Evolutionary conservation across 2,888 invertebrate species (phyloP).

Genomic region (Anodontia alba): DNA sequence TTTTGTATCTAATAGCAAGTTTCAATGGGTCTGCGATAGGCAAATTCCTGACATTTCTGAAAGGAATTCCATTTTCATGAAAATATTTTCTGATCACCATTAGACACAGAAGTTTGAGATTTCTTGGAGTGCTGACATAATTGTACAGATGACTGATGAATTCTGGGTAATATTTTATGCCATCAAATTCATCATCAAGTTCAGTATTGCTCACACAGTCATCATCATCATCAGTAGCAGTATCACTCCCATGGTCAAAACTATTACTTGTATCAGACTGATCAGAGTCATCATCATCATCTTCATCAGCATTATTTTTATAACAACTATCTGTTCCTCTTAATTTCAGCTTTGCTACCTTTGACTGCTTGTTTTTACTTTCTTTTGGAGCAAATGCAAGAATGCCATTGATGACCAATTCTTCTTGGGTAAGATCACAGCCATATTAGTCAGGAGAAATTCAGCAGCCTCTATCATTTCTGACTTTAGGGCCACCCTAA

Average conservation of each 20-base stretch:
- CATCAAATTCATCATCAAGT: slow-evolving; percentile 39
- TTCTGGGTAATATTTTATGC: slow-evolving; percentile 7
- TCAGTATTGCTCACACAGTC: slow-evolving; percentile 31
- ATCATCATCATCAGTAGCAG: slow-evolving; percentile 28
- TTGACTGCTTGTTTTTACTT: background rate
- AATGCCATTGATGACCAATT: background rate
- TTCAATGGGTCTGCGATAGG: slow-evolving; percentile 47
- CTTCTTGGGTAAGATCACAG: slow-evolving; percentile 37
- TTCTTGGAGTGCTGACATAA: slow-evolving; percentile 26
- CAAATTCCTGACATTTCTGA: slow-evolving; percentile 37
- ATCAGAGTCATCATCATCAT: slow-evolving; percentile 45
- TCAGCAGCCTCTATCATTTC: slow-evolving; percentile 51
- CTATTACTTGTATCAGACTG: too few species aligned
- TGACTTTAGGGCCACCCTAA: slow-evolving; percentile 56
- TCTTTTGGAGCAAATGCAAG: too few species aligned
- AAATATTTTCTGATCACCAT: slow-evolving; percentile 46
- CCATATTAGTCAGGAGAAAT: slow-evolving; percentile 61
- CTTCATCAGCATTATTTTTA: slow-evolving; percentile 29
- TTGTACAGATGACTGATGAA: slow-evolving; percentile 34
- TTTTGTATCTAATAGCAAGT: slow-evolving; percentile 13
- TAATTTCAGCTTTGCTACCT: background rate
- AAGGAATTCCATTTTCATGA: slow-evolving; percentile 33
- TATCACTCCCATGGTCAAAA: background rate
- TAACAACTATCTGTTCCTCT: background rate
- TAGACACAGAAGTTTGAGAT: slow-evolving; percentile 43